phyloP scores from a whole-genome alignment of 2,888 invertebrate genomes.

The Gibbula magus region DNA sequence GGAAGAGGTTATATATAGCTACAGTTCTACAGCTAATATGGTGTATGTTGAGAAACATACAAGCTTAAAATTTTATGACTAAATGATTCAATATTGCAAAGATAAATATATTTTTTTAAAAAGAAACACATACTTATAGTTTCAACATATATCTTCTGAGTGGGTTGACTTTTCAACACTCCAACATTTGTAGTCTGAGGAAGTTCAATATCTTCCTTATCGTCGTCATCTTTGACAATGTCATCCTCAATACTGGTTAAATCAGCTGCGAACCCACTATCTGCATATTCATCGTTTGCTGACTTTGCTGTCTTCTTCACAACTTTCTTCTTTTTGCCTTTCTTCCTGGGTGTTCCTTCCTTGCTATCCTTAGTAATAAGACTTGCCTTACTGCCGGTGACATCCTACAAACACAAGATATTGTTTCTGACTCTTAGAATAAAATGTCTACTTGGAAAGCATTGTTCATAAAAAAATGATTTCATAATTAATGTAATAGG shows the following conservation, averaged over 20 bases:
- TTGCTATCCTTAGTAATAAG: slow-evolving; percentile 56
- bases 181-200: background rate
- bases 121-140: slow-evolving; percentile 57
- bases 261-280: slow-evolving; percentile 59
- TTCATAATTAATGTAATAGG: too few relatives aligned
- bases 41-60: too few relatives aligned
- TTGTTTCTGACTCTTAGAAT: too few relatives aligned
- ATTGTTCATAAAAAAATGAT: too few relatives aligned
- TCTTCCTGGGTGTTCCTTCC: slow-evolving; percentile 56
- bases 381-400: slow-evolving; percentile 65
- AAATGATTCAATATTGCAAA: too few relatives aligned
- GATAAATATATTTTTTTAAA: too few relatives aligned
- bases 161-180: slow-evolving; percentile 60
- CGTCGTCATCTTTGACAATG: slow-evolving; percentile 42
- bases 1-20: too few relatives aligned
- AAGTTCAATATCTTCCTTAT: slow-evolving; percentile 17
- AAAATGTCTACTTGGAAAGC: too few relatives aligned
- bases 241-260: slow-evolving; percentile 63
- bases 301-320: slow-evolving; percentile 57
- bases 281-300: slow-evolving; percentile 52
- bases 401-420: slow-evolving; percentile 47
- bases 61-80: too few relatives aligned
- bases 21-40: too few relatives aligned
- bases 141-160: slow-evolving; percentile 66
- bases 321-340: slow-evolving; percentile 46